Evolutionary conservation across 2,888 invertebrate species (phyloP), one percentile per base, ranked within the genome.

Genomic region (Zootermopsis nevadensis): DNA sequence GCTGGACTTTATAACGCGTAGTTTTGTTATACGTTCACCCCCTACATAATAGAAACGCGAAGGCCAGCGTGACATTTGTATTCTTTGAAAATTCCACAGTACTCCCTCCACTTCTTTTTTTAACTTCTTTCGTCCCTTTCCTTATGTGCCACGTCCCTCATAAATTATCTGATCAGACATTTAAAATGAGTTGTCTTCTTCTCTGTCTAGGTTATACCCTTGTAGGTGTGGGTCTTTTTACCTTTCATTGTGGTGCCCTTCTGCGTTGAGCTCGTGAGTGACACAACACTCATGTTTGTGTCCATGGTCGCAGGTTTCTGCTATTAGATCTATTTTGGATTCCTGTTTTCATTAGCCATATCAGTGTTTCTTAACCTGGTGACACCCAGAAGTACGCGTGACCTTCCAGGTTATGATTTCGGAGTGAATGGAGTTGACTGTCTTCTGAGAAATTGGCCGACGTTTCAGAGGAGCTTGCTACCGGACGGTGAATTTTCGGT

Each of bases 41-140:
- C 76, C 72, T 48, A 19, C 48, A 48, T 48, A 48, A 48, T 48
- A 60, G 60, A n/a, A 60, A 60, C 60, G n/a, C 60, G 60, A 60
- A 60, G 74, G 38, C 76, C 76, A 76, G 30, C 76, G 76, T 76
- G 76, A 76, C 76, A 76, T 76, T 76, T 76, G 76, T 76, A 76
- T 76, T 76, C 76, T 60, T 27, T 60, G n/a, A 60, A 60, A 60
- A 60, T 60, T 60, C 60, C 60, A 60, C 27, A 60, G 60, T 60
- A n/a, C 60, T 60, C 60, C 60, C 60, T 60, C 60, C 27, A n/a
- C 60, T 15, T 60, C 60, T 69, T 69, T 67, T 69, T 69, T 69
- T 69, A 33, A 69, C 33, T 69, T 69, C 69, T 33, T 33, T 33
- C 69, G 31, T 76, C 27, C 76, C 42, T 60, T 60, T 60, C 60